These are phyloP conservation scores for Hipposideros armiger DNA, from an alignment of 2,113 vertebrate genomes.

Conservation along the genomic window DNA sequence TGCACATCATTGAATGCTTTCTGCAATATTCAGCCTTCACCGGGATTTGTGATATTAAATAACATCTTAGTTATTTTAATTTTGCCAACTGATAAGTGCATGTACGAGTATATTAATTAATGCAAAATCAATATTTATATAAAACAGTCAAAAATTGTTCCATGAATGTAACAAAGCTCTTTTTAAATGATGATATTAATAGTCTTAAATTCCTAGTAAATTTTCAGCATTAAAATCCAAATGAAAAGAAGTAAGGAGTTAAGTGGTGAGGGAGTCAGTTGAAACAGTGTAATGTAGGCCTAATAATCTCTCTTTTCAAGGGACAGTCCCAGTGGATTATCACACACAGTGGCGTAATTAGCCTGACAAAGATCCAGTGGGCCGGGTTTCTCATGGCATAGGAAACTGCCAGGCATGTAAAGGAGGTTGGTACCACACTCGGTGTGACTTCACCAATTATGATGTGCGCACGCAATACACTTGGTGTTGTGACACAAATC, in stretches of 20 bases:
- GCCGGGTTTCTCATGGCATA: background rate
- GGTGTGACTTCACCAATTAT: background rate
- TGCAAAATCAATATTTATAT: conserved; percentile 41
- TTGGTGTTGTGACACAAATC: background rate
- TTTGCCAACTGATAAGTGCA: background rate
- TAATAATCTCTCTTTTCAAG: background rate
- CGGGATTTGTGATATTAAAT: background rate
- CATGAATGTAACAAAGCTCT: background rate
- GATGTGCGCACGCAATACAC: accelerated
- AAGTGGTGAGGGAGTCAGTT: background rate
- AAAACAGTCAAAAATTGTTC: background rate
- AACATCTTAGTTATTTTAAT: conserved; percentile 53
- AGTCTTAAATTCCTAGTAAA: background rate
- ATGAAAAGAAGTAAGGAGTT: conserved; percentile 4
- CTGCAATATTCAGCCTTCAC: background rate
- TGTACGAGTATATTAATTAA: background rate
- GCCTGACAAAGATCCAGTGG: background rate
- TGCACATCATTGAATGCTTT: background rate
- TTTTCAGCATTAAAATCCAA: conserved; percentile 36
- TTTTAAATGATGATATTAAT: conserved; percentile 10
- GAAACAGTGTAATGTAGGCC: background rate
- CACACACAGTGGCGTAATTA: background rate
- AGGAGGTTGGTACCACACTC: background rate
- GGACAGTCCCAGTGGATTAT: background rate
- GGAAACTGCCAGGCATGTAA: background rate